A percentile compares a stretch with the other conserved stretches of the same genome.
Conservation (phyloP, 2,797 vertebrate genomes). For the Phalloptychus januarius region DNA sequence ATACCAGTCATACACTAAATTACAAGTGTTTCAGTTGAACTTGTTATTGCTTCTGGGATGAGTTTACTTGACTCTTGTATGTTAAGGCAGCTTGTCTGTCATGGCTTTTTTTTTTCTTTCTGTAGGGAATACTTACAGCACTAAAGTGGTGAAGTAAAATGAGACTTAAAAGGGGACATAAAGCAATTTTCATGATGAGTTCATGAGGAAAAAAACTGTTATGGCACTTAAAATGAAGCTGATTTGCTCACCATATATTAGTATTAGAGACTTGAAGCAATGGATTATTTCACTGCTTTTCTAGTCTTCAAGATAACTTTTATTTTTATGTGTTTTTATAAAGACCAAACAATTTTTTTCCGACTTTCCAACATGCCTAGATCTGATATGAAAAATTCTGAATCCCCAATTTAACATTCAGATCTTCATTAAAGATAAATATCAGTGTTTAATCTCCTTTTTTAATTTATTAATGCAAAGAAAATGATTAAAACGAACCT, state of each 20-base stretch:
- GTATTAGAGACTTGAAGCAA: background rate
- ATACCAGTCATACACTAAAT: slow-evolving; percentile 43
- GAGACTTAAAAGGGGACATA: background rate
- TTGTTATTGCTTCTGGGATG: slow-evolving; percentile 34
- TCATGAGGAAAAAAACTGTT: background rate
- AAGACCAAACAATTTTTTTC: background rate
- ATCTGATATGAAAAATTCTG: background rate
- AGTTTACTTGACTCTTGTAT: slow-evolving; percentile 28
- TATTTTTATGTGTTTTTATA: background rate
- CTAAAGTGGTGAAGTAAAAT: background rate
- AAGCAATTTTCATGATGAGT: background rate
- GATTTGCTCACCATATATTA: background rate
- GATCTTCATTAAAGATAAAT: background rate
- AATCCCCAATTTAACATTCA: background rate
- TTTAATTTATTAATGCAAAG: background rate
- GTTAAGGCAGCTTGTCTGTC: slow-evolving; percentile 7
- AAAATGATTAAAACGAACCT: background rate
- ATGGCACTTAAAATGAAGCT: background rate
- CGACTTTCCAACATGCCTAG: background rate
- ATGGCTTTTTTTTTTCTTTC: background rate
- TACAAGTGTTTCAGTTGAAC: slow-evolving; percentile 29
- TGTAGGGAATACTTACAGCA: background rate
- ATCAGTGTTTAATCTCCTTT: background rate
- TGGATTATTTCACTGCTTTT: background rate
- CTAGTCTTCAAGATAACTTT: background rate